A percentile compares a stretch with the other conserved stretches of the same genome.
phyloP scores from a whole-genome alignment of 2,113 vertebrate genomes.

The Oplegnathus fasciatus region DNA sequence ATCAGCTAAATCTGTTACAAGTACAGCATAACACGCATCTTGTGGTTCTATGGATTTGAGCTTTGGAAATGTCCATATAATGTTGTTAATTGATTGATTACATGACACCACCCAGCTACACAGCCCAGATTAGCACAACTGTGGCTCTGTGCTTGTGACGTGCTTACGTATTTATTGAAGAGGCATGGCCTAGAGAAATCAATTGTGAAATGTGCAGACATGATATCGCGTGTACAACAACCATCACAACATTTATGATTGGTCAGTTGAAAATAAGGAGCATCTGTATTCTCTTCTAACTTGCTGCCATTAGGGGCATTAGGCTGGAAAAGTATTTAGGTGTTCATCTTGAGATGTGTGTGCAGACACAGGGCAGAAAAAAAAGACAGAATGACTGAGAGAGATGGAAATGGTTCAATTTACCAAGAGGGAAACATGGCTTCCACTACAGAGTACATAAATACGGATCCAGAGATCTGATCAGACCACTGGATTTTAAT shows the following conservation, averaged over 20 bases:
- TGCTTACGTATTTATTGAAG: background rate
- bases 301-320: background rate
- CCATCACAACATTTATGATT: background rate
- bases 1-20: background rate
- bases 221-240: background rate
- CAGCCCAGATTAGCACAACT: slow-evolving; percentile 5
- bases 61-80: slow-evolving; percentile 19
- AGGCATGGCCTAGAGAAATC: slow-evolving; percentile 1
- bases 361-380: background rate
- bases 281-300: background rate
- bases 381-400: background rate
- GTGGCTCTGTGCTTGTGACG: slow-evolving; percentile 9
- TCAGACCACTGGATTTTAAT: background rate
- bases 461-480: background rate
- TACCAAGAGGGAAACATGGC: background rate
- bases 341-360: background rate
- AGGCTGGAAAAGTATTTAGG: background rate
- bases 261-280: background rate
- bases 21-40: background rate
- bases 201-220: background rate
- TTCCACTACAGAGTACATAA: background rate
- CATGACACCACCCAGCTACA: slow-evolving; percentile 9
- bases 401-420: background rate
- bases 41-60: background rate
- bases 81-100: slow-evolving; percentile 44